A percentile compares a stretch with the other conserved stretches of the same genome.
Conservation (phyloP, 2,888 invertebrate species). For the Pseudococcus jackbeardsleyi region DNA sequence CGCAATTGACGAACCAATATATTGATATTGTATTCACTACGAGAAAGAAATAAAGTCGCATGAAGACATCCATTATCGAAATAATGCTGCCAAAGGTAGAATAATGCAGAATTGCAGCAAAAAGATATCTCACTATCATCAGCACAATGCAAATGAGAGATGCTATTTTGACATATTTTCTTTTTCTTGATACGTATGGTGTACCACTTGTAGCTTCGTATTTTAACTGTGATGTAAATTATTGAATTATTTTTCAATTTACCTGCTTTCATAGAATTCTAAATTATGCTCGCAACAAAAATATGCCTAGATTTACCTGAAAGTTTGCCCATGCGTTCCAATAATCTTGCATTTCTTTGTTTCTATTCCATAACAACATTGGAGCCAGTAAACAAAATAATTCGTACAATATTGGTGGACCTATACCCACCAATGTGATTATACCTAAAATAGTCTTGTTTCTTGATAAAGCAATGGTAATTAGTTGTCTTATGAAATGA, state of each 20-base stretch:
- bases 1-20: slow-evolving; percentile 3
- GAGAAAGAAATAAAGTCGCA: not conserved
- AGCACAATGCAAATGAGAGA: not conserved
- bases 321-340: not conserved
- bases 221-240: not conserved
- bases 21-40: no score
- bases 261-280: not conserved
- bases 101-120: not conserved
- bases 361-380: not conserved
- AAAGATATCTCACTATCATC: not conserved
- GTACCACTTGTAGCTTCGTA: not conserved
- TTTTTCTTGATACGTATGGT: not conserved
- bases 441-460: not conserved
- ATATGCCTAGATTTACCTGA: not conserved
- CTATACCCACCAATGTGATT: not conserved
- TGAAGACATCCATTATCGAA: no score
- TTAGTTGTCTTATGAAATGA: not conserved
- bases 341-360: not conserved
- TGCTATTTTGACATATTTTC: not conserved
- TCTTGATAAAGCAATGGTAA: no score
- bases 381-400: not conserved
- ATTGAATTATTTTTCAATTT: not conserved
- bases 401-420: not conserved
- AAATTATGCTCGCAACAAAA: not conserved
- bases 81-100: not conserved